phyloP scores from a whole-genome alignment of 92 coral and sea anemone genomes.

The Epizoanthus fatuus region DNA sequence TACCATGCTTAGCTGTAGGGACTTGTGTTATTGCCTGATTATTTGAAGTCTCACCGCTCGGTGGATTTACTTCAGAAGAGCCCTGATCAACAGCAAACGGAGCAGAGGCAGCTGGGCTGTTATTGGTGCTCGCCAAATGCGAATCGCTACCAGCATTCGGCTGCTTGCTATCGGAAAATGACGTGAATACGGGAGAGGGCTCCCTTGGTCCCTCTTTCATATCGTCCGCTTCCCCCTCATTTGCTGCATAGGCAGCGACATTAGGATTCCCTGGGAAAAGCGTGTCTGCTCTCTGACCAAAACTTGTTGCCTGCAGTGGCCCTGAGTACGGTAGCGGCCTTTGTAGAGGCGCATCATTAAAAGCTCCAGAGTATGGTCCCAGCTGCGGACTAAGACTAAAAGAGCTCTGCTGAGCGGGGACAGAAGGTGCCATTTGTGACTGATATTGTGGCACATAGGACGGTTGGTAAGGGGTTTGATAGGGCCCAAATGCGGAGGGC shows the following conservation, averaged over 20 bases:
- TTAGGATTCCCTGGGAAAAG: conserved; percentile 16
- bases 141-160: neutral
- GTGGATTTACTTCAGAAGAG: neutral
- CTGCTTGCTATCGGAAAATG: conserved; percentile 13
- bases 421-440: conserved; percentile 21
- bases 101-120: neutral
- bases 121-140: neutral
- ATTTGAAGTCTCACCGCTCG: neutral
- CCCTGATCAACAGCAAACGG: neutral
- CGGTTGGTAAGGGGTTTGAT: conserved; percentile 27
- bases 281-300: conserved; percentile 1
- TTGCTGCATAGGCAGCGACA: conserved; percentile 21
- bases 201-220: conserved; percentile 5
- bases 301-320: neutral
- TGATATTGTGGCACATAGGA: conserved; percentile 23
- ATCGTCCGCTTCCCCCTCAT: neutral
- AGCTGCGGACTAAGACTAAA: conserved; percentile 6
- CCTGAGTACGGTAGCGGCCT: conserved; percentile 21
- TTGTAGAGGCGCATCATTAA: conserved; percentile 28
- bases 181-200: neutral
- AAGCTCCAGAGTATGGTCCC: conserved; percentile 20
- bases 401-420: conserved; percentile 12
- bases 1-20: conserved; percentile 3
- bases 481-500: conserved; percentile 2
- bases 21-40: neutral